Base-by-base conservation (phyloP, 2,113 vertebrate species). In the Nothocercus julius region DNA sequence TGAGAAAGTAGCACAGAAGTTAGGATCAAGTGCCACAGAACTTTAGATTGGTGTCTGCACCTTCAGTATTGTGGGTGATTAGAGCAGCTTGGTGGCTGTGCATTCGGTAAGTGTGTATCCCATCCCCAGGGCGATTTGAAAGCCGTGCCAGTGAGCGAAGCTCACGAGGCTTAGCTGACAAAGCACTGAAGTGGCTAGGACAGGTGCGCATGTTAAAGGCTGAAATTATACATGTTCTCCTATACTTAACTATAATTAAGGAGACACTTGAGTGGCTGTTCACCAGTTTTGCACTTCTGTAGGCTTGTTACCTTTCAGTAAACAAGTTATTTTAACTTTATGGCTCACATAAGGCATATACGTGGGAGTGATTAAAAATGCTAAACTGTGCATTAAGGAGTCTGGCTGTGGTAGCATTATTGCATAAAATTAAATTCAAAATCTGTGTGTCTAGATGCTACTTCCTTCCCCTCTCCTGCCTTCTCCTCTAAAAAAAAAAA, bases 211-310 rank as follows among this genome's bases (percentile, higher is more conserved):
- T 70, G 85, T 30, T 51, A 45, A 92, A 87, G 82, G 87, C 63
- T 87, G 76, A 91, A 95, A 95, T 91, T 75, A 70, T 56, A 70
- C 61, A 18, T 34, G 32, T 79, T 92, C 85, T 92, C n/a, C 67
- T 94, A 38, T 69, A 81, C 70, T 94, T 95, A 87, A 75, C 68
- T 75, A 64, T 89, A 93, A 93, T 95, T 94, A 72, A 95, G 62
- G 61, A 78, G 56, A 44, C 72, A 66, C 53, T 94, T 51, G 51
- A 90, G 72, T 70, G 69, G 76, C 58, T 0, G 0, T 82, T 86
- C 80, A 78, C 83, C 61, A 17, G 2, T 4, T 85, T 77, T 49
- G 83, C 86, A 70, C n/a, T 74, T 94, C 94, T 91, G 76, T 44
- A 36, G 44, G 40, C 53, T 82, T 81, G n/a, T 36, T 27, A 66